Conservation (phyloP, 2,797 vertebrate species). For the Alauda arvensis region DNA sequence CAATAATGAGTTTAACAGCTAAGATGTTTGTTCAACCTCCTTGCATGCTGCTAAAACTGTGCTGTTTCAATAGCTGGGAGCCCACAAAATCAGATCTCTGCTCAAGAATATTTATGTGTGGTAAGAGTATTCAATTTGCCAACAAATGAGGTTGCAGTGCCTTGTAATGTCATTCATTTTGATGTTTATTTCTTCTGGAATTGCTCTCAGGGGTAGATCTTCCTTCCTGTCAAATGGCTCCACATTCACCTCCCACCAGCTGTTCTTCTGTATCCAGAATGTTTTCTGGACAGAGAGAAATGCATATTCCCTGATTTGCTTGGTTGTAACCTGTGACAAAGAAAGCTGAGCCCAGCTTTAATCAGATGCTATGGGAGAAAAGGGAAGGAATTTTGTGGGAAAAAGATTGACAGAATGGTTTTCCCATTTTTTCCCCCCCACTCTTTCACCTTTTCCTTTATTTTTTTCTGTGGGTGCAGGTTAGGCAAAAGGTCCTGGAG, state of each 20-base stretch:
- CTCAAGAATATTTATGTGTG: constrained; percentile 47
- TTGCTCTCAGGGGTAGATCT: constrained; percentile 43
- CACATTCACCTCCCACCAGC: constrained; percentile 16
- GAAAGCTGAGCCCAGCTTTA: neutral
- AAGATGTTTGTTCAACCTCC: constrained; percentile 48
- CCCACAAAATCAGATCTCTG: constrained; percentile 29
- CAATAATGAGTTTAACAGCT: constrained; percentile 39
- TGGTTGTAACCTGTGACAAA: neutral
- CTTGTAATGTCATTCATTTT: constrained; percentile 53
- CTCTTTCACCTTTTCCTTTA: neutral
- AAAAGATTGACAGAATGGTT: neutral
- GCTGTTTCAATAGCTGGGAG: constrained; percentile 40
- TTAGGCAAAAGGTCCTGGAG: neutral
- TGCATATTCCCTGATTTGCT: neutral
- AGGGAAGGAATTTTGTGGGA: neutral
- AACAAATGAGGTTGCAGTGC: constrained; percentile 49
- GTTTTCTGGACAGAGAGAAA: constrained; percentile 7
- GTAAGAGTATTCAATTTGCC: constrained; percentile 55
- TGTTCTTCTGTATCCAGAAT: constrained; percentile 16
- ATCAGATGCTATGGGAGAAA: neutral
- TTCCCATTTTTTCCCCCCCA: neutral
- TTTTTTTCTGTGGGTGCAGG: neutral
- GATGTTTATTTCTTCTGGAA: constrained; percentile 53
- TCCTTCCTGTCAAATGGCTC: constrained; percentile 34
- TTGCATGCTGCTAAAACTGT: constrained; percentile 17